These are phyloP conservation scores for Diabrotica balteata DNA, from an alignment of 2,888 invertebrate species.

Conservation along the genomic window DNA sequence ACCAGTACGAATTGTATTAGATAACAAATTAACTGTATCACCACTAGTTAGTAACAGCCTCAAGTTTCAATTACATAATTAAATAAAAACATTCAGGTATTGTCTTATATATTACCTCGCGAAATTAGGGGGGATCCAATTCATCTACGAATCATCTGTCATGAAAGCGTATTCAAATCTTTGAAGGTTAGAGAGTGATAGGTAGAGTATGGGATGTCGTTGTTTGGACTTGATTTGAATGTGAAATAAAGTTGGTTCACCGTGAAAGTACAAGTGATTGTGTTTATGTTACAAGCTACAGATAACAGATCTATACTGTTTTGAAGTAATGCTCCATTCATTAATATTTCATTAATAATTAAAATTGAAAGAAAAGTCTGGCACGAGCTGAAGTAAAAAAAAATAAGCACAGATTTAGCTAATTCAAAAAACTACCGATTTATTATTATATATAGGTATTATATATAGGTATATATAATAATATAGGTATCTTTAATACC, in stretches of 20 bases:
- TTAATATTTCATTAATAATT: too few species aligned
- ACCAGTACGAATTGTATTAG: background rate
- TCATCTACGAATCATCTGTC: slow-evolving; percentile 10
- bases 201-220: slow-evolving; percentile 13
- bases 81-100: slow-evolving; percentile 9
- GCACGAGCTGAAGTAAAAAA: too few species aligned
- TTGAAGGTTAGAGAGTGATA: slow-evolving; percentile 14
- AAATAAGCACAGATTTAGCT: too few species aligned
- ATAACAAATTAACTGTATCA: background rate
- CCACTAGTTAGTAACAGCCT: background rate
- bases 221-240: slow-evolving; percentile 15
- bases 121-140: slow-evolving; percentile 33
- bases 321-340: too few species aligned
- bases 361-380: too few species aligned
- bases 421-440: too few species aligned
- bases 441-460: too few species aligned
- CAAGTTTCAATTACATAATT: slow-evolving; percentile 18
- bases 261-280: slow-evolving; percentile 38
- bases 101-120: slow-evolving; percentile 31
- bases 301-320: too few species aligned
- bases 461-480: too few species aligned
- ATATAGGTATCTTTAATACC: too few species aligned
- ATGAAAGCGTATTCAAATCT: background rate
- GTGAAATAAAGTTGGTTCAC: slow-evolving; percentile 12
- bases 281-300: too few species aligned